phyloP scores from a whole-genome alignment of 1,140 invertebrate species.

The Oppia nitens region DNA sequence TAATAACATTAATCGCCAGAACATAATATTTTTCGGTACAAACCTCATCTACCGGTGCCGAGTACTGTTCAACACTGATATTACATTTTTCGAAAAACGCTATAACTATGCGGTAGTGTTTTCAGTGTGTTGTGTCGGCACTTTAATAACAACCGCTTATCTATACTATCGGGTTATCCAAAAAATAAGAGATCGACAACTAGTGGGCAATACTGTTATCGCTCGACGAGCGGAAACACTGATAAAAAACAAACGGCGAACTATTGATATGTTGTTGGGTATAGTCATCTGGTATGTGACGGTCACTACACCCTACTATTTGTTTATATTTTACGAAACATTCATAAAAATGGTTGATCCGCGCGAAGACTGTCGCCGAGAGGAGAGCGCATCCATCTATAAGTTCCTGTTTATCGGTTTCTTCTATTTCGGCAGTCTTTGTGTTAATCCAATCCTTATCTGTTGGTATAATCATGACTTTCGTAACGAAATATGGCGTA shows the following conservation, averaged over 20 bases:
- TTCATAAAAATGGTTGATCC: neutral
- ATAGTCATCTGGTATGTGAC: neutral
- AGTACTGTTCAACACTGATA: neutral
- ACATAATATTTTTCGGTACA: neutral
- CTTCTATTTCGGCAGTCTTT: neutral
- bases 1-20: neutral
- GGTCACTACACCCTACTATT: neutral
- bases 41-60: neutral
- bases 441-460: neutral
- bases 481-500: neutral
- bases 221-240: neutral
- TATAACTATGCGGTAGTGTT: neutral
- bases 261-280: neutral
- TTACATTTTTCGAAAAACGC: neutral
- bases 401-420: neutral
- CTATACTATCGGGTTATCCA: neutral
- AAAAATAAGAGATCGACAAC: neutral
- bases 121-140: neutral
- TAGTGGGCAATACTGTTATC: neutral
- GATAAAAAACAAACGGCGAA: neutral
- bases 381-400: neutral
- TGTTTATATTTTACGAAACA: neutral
- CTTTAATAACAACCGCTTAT: neutral
- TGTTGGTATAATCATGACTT: neutral
- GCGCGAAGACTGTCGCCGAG: neutral